These are phyloP conservation scores for Pseudanteris insignis DNA, from an alignment of 2,888 invertebrate genomes.

Conservation along the genomic window DNA sequence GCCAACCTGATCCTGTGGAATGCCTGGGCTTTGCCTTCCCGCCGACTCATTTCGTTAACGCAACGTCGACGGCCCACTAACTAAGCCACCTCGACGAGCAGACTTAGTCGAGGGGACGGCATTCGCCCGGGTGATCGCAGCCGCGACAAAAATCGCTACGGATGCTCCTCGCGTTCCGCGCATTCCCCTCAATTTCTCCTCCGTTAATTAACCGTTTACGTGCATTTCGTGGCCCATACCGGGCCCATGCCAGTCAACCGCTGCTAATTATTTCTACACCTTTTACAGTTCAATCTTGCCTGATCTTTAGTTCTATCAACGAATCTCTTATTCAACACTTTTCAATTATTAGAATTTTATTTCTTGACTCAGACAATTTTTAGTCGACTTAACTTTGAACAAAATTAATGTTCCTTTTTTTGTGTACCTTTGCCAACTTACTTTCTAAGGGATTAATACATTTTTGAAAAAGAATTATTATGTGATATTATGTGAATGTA, in stretches of 20 bases:
- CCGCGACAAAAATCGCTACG: constrained; percentile 40
- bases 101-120: background rate
- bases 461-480: no score
- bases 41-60: constrained; percentile 31
- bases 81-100: constrained; percentile 5
- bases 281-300: no score
- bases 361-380: no score
- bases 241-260: constrained; percentile 20
- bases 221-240: constrained; percentile 18
- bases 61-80: constrained; percentile 17
- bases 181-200: constrained; percentile 29
- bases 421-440: no score
- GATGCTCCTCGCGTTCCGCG: constrained; percentile 30
- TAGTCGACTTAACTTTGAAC: no score
- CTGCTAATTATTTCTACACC: background rate
- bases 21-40: constrained; percentile 45
- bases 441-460: no score
- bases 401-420: no score
- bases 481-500: no score
- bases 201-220: constrained; percentile 39
- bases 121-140: constrained; percentile 13
- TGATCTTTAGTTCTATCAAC: no score
- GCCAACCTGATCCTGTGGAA: constrained; percentile 42
- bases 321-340: no score
- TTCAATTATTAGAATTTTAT: no score